Percentiles rank a stretch among this genome's conserved stretches.
These are phyloP conservation scores for Cerastis rubricosa DNA, from an alignment of 2,888 invertebrate species.

Conservation along the genomic window DNA sequence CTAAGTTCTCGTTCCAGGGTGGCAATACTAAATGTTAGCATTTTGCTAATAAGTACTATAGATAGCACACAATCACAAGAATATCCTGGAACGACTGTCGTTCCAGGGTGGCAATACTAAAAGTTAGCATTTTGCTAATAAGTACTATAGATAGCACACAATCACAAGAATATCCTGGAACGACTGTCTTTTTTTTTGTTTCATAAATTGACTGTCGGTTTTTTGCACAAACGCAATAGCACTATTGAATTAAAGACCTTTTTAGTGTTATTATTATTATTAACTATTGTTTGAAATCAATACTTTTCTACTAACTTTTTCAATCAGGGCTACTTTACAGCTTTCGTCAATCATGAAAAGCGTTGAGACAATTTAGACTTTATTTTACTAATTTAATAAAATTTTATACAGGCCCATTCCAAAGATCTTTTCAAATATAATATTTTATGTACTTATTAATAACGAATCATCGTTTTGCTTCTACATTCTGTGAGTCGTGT, in stretches of 20 bases:
- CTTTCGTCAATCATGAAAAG: conserved; percentile 45
- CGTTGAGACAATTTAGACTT: conserved; percentile 51
- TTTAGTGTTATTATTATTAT: conserved; percentile 56
- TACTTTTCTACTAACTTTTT: conserved; percentile 67
- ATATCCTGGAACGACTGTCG: conserved; percentile 33
- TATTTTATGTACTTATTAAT: conserved; percentile 74
- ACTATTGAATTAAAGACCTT: conserved; percentile 65
- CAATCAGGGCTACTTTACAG: conserved; percentile 55
- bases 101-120: too few relatives aligned
- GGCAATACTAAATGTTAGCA: conserved; percentile 9
- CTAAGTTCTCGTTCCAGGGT: conserved; percentile 46
- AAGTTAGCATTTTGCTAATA: too few relatives aligned
- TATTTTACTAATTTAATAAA: conserved; percentile 58
- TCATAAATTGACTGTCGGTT: conserved; percentile 48
- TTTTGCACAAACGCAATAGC: conserved; percentile 66
- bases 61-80: conserved; percentile 35
- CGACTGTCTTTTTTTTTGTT: conserved; percentile 1
- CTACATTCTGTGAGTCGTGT: conserved; percentile 86
- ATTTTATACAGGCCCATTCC: conserved; percentile 79
- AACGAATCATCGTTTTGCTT: conserved; percentile 79
- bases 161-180: conserved; percentile 41
- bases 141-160: conserved; percentile 33
- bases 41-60: conserved; percentile 30
- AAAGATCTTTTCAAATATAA: conserved; percentile 78
- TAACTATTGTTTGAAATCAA: conserved; percentile 65